phyloP scores from a whole-genome alignment of 2,888 invertebrate genomes.

The Phyllotreta cruciferae region DNA sequence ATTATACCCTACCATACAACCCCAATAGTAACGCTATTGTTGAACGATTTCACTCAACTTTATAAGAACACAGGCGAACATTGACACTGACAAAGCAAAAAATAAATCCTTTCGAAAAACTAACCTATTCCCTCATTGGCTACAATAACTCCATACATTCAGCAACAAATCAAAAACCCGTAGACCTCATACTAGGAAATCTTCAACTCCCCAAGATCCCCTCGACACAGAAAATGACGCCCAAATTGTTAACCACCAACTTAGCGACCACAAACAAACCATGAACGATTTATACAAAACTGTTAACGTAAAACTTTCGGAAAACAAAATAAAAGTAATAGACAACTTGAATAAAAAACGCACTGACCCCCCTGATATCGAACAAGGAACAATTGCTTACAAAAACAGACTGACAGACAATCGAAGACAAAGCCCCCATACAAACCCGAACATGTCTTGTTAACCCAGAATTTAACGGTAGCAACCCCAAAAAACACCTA shows the following conservation, averaged over 20 bases:
- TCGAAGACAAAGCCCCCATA: background rate
- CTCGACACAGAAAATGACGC: background rate
- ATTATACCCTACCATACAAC: slow-evolving; percentile 1
- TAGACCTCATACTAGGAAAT: background rate
- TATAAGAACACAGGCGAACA: background rate
- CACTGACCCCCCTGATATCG: background rate
- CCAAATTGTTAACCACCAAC: slow-evolving; percentile 1
- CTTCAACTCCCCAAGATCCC: too few species aligned
- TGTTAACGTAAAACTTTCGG: background rate
- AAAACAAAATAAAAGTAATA: too few species aligned
- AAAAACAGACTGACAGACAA: background rate
- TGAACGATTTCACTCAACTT: background rate
- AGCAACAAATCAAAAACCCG: background rate
- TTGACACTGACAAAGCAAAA: too few species aligned
- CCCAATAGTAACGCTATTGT: slow-evolving; percentile 9
- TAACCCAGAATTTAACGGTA: background rate
- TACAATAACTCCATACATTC: background rate
- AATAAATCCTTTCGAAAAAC: background rate
- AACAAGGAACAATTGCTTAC: background rate
- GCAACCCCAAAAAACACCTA: background rate
- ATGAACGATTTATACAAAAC: background rate
- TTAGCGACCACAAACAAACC: background rate
- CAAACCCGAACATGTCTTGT: background rate
- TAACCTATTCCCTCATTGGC: background rate
- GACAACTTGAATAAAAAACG: too few species aligned